These are phyloP conservation scores for Euura saliciscinereae DNA, from an alignment of 1,140 invertebrate genomes.

Conservation along the genomic window DNA sequence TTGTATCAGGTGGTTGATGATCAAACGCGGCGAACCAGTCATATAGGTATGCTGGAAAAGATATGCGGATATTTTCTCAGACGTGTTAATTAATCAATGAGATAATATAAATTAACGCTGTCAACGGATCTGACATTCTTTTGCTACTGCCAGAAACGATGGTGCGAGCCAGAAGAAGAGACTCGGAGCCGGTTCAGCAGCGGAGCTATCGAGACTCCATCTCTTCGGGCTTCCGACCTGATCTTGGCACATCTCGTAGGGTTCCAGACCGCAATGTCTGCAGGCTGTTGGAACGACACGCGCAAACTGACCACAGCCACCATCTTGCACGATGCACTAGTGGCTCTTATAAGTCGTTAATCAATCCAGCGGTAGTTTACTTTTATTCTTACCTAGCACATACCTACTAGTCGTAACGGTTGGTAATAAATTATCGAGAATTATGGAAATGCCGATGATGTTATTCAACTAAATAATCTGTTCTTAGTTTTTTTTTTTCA, in stretches of 20 bases:
- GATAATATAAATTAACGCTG: slow-evolving; percentile 4
- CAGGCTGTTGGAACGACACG: not conserved
- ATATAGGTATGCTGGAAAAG: no score
- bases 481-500: no score
- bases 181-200: not conserved
- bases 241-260: not conserved
- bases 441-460: no score
- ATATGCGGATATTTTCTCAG: not conserved
- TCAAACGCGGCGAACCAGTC: no score
- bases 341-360: not conserved
- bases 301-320: not conserved
- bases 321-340: not conserved
- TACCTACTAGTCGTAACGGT: no score
- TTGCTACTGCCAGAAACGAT: not conserved
- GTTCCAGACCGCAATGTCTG: no score
- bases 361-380: not conserved
- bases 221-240: not conserved
- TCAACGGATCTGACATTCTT: not conserved
- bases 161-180: not conserved
- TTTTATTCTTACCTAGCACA: no score
- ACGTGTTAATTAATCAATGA: slow-evolving; percentile 1
- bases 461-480: no score
- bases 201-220: not conserved
- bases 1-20: no score
- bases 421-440: no score